These are phyloP conservation scores for Sycobia sp. DNA, from an alignment of 1,140 invertebrate genomes.

Conservation along the genomic window DNA sequence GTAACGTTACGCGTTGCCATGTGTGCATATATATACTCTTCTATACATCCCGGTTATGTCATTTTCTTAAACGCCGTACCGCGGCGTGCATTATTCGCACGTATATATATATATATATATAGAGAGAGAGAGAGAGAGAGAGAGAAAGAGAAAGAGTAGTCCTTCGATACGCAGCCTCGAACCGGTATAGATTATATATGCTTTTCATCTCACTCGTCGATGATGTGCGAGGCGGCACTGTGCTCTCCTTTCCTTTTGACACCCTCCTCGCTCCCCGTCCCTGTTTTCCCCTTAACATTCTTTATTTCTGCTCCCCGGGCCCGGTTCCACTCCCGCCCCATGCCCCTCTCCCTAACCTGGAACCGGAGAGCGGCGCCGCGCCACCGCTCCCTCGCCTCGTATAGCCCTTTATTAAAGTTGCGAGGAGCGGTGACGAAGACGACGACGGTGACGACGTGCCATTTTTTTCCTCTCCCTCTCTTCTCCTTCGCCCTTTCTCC, in stretches of 20 bases:
- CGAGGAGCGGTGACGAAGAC: neutral
- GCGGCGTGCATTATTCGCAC: too few relatives aligned
- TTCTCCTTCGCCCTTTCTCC: neutral
- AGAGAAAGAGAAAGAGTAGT: neutral
- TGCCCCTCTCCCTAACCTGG: neutral
- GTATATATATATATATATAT: too few relatives aligned
- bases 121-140: neutral
- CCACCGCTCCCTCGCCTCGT: too few relatives aligned
- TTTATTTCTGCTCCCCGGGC: neutral
- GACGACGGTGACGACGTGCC: neutral
- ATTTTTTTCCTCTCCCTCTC: conserved; percentile 1
- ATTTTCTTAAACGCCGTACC: too few relatives aligned
- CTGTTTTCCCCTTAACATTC: conserved; percentile 8
- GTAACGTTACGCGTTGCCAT: too few relatives aligned
- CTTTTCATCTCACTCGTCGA: too few relatives aligned
- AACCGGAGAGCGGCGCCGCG: neutral
- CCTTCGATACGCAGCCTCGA: too few relatives aligned
- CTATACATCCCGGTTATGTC: too few relatives aligned
- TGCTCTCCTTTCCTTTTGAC: neutral
- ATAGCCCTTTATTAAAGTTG: conserved; percentile 27
- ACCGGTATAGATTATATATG: too few relatives aligned
- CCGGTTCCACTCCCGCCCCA: neutral
- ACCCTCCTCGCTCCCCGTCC: neutral
- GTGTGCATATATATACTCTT: too few relatives aligned
- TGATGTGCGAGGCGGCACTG: neutral